Evolutionary conservation across 1,140 invertebrate species (phyloP).

Genomic region (Leptopilina boulardi): DNA sequence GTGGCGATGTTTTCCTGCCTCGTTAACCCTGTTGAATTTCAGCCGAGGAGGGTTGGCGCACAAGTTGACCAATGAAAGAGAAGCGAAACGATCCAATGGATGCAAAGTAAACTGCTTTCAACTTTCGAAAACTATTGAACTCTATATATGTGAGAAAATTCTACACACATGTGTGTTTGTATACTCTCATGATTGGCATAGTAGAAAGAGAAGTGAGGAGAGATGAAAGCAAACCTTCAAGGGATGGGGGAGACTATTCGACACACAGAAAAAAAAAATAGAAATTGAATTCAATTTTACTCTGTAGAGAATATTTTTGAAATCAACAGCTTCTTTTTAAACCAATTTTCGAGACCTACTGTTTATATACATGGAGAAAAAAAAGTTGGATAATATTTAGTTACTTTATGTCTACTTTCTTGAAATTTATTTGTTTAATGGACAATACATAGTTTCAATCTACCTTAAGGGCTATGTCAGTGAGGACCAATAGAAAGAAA

Average conservation of each 20-base stretch:
- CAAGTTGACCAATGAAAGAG: conserved; percentile 18
- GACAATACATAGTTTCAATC: too few species aligned
- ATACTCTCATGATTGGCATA: background rate
- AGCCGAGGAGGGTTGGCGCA: background rate
- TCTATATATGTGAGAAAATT: background rate
- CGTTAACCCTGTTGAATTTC: background rate
- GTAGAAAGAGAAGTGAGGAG: too few species aligned
- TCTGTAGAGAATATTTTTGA: background rate
- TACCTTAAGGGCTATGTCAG: too few species aligned
- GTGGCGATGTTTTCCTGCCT: conserved; percentile 1
- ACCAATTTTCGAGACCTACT: too few species aligned
- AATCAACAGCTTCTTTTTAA: background rate
- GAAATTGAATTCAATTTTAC: background rate
- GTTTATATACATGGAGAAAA: too few species aligned
- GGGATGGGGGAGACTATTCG: background rate
- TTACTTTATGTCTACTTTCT: too few species aligned
- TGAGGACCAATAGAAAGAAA: too few species aligned
- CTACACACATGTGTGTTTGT: background rate
- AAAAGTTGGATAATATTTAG: too few species aligned
- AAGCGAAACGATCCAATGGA: background rate
- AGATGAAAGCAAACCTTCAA: background rate
- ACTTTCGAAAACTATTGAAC: conserved; percentile 14
- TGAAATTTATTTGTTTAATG: too few species aligned
- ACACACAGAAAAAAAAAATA: background rate
- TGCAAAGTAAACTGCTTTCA: conserved; percentile 22